phyloP scores from a whole-genome alignment of 2,888 invertebrate genomes.

The Deilephila porcellus region DNA sequence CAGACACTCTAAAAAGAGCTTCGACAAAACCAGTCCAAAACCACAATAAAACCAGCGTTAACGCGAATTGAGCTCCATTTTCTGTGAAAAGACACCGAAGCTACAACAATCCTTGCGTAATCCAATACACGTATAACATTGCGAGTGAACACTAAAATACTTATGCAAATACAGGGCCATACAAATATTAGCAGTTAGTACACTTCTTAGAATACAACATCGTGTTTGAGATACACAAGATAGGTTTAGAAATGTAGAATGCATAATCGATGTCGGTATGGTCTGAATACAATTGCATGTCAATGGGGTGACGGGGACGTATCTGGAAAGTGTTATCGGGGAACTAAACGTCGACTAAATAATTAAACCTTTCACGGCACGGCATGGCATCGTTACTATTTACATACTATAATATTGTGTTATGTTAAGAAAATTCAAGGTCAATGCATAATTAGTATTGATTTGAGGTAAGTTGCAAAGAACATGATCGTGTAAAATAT shows the following conservation, averaged over 20 bases:
- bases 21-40: constrained; percentile 35
- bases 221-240: constrained; percentile 18
- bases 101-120: constrained; percentile 45
- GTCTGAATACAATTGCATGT: constrained; percentile 33
- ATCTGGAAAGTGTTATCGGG: background rate
- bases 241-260: constrained; percentile 31
- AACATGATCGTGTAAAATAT: too few relatives aligned
- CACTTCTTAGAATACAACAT: constrained; percentile 30
- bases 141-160: constrained; percentile 43
- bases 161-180: constrained; percentile 43
- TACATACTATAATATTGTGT: too few relatives aligned
- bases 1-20: background rate
- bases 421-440: too few relatives aligned
- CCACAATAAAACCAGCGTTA: constrained; percentile 28
- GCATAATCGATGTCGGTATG: constrained; percentile 33
- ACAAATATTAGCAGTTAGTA: constrained; percentile 38
- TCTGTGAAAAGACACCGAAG: constrained; percentile 41
- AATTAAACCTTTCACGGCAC: background rate
- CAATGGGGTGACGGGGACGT: constrained; percentile 9
- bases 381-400: background rate
- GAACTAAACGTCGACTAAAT: background rate
- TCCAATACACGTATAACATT: constrained; percentile 43
- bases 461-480: too few relatives aligned
- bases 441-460: too few relatives aligned
- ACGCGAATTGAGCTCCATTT: constrained; percentile 44